Evolutionary conservation across 1,140 invertebrate genomes (phyloP).

Genomic region (Ooceraea biroi): DNA sequence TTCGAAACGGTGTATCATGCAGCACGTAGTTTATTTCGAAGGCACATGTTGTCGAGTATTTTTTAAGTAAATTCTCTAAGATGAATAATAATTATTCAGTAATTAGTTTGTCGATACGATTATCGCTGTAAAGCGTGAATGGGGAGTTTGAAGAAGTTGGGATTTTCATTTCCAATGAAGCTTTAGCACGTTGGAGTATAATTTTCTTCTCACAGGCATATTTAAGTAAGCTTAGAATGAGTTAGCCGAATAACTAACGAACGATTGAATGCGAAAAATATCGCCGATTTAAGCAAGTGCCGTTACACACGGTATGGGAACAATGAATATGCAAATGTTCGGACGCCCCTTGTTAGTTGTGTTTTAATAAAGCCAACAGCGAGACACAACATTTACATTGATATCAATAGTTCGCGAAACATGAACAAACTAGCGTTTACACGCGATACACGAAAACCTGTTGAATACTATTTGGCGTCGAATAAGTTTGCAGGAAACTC

Average conservation of each 20-base stretch:
- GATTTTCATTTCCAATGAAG: constrained; percentile 1
- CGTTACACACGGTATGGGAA: not conserved
- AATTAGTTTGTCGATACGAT: not conserved
- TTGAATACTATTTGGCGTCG: constrained; percentile 73
- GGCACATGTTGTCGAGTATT: not conserved
- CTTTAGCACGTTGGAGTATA: constrained; percentile 5
- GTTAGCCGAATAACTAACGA: not conserved
- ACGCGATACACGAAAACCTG: constrained; percentile 73
- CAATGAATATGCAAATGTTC: constrained; percentile 57
- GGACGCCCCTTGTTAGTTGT: constrained; percentile 48
- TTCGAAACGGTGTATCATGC: too few species aligned
- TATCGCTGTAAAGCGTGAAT: not conserved
- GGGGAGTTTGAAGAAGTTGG: not conserved
- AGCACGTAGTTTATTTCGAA: too few species aligned
- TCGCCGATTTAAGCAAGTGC: constrained; percentile 28
- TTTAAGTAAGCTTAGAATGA: constrained; percentile 58
- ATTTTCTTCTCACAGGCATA: constrained; percentile 11
- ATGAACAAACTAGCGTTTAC: constrained; percentile 74
- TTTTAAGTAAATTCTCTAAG: not conserved
- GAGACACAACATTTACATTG: constrained; percentile 56
- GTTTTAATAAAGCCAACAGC: constrained; percentile 58
- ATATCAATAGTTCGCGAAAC: constrained; percentile 64
- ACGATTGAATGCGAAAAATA: constrained; percentile 28
- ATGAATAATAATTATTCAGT: not conserved
- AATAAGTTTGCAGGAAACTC: constrained; percentile 74